Evolutionary conservation across 1,140 invertebrate species (phyloP).

Genomic region (Cyrtorhinus lividipennis): DNA sequence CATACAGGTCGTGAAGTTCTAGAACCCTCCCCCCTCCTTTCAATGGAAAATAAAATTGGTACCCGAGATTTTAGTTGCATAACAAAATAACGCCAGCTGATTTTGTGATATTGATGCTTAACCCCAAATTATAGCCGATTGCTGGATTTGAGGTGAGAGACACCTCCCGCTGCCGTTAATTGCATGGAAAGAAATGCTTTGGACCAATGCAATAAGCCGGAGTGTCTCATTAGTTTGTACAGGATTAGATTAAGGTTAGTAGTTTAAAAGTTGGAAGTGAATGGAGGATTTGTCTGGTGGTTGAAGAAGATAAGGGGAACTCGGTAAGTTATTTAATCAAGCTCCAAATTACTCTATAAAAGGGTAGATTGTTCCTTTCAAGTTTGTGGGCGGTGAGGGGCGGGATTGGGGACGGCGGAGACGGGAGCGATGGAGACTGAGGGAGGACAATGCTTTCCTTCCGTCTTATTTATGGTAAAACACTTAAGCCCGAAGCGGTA

Average conservation of each 20-base stretch:
- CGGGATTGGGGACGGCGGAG: too few relatives aligned
- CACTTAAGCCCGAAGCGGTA: neutral
- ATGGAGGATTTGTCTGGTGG: neutral
- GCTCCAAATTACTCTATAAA: neutral
- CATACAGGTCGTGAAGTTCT: too few relatives aligned
- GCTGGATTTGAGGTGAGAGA: too few relatives aligned
- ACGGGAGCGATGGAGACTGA: neutral
- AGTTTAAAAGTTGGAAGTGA: neutral
- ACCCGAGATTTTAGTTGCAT: too few relatives aligned
- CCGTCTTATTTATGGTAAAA: neutral
- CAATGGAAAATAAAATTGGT: too few relatives aligned
- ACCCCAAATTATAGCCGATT: too few relatives aligned
- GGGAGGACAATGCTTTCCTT: neutral
- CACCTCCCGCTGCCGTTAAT: too few relatives aligned
- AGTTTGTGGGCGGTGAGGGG: neutral
- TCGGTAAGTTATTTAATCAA: neutral
- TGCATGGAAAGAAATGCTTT: too few relatives aligned
- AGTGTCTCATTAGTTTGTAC: neutral
- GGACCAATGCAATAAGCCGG: neutral
- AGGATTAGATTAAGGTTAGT: neutral
- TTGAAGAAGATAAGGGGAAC: neutral
- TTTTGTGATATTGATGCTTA: too few relatives aligned
- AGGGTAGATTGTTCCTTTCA: neutral
- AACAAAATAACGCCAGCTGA: too few relatives aligned
- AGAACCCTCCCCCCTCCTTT: too few relatives aligned